phyloP scores from a whole-genome alignment of 1,140 invertebrate genomes.

The Delia radicum region DNA sequence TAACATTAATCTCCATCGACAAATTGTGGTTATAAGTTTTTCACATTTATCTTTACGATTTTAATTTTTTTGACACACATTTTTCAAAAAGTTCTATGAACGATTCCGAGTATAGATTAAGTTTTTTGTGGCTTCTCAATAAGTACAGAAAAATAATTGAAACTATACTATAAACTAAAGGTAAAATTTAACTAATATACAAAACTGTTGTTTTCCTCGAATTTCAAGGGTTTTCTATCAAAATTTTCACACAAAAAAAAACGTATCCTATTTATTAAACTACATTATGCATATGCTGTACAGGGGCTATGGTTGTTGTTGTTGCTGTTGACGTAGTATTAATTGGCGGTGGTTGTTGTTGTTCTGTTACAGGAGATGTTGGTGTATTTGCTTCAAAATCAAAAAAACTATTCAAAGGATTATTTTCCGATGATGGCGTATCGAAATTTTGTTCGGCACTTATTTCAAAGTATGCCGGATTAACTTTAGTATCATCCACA shows the following conservation, averaged over 20 bases:
- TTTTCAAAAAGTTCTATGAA: too few relatives aligned
- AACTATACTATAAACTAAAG: background rate
- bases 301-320: background rate
- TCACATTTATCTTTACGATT: too few relatives aligned
- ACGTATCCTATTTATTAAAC: too few relatives aligned
- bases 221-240: background rate
- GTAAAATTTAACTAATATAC: background rate
- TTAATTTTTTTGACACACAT: too few relatives aligned
- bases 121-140: too few relatives aligned
- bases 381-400: conserved; percentile 28
- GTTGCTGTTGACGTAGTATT: background rate
- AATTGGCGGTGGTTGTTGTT: background rate
- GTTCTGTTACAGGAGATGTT: background rate
- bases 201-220: background rate
- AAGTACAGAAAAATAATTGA: background rate
- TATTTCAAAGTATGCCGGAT: conserved; percentile 51
- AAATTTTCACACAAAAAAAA: too few relatives aligned
- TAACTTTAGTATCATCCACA: conserved; percentile 24
- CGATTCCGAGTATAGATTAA: too few relatives aligned
- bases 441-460: conserved; percentile 57
- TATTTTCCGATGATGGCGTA: conserved; percentile 41
- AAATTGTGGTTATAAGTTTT: too few relatives aligned
- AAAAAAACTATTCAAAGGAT: conserved; percentile 55
- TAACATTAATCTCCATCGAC: too few relatives aligned
- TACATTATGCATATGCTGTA: too few relatives aligned